Evolutionary conservation across 2,888 invertebrate genomes (phyloP), one percentile per base, ranked within the genome.

Genomic region (Seira musarum): DNA sequence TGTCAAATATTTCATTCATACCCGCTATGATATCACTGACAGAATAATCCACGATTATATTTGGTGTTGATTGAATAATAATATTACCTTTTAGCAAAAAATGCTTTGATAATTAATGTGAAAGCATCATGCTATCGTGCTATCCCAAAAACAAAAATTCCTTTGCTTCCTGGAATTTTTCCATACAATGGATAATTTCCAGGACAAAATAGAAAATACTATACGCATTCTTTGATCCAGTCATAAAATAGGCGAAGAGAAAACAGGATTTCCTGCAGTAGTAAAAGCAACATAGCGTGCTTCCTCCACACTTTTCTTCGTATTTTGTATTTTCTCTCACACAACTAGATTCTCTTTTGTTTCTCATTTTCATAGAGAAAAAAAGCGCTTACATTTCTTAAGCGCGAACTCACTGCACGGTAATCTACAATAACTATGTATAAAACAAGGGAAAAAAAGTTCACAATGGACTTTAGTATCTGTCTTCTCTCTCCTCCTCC

Each of bases 191-290:
- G n/a, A 30, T 30, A 30, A 30, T 30, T 30, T 30, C 30, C 30
- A 30, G 8, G 8, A 30, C 30, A 30, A 30, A 30, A 30, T 30
- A 30, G 30, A n/a, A n/a, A n/a, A n/a, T n/a, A n/a, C n/a, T n/a
- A n/a, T 30, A 5, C 30, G 8, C 30, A 30, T 30, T 30, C 30
- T 30, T 2, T 30, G 30, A 30, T 5, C 35, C 40, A 67, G 61
- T 35, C 65, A 65, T 71, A 67, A 70, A 65, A 22, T 60, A 24
- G 24, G 60, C 40, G 25, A 0, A 35, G 71, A 77, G 71, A 71
- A 66, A 69, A 71, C 60, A 65, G 71, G 78, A 78, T 78, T 78
- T 71, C 71, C 78, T 71, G 78, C 61, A 35, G 64, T 77, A 69
- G 67, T 46, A 22, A 25, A 10, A 30, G 40, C 65, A 8, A 17